Evolutionary conservation across 2,888 invertebrate species (phyloP), one percentile per base, ranked within the genome.

Genomic region (Crematogaster levior): DNA sequence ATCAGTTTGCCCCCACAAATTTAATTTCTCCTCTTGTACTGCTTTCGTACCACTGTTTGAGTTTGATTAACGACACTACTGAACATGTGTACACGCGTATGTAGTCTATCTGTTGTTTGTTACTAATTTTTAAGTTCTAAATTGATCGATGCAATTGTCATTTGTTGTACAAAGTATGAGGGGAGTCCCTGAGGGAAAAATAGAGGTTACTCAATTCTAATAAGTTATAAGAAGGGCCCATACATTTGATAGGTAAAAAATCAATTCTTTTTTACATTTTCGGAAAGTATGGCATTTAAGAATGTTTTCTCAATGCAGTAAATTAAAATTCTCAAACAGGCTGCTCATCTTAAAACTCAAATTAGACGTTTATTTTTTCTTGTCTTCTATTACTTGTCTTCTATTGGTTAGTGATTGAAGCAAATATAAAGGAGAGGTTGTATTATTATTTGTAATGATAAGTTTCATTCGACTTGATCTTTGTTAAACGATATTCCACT

Each of bases 261-360:
- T n/a, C 12, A 60, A 18, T 34, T 58, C 24, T 58, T 60, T 34
- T 60, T 60, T 37, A 60, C 34, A 60, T 60, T 37, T 60, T 58
- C 18, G 5, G 5, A 60, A 60, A 34, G n/a, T 60, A n/a, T 60
- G 3, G 27, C 18, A 1, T 60, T 60, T 34, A n/a, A 5, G n/a
- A n/a, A 37, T n/a, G n/a, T n/a, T n/a, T 34, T 60, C 1, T 12
- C 5, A 60, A 34, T 34, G 1, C 34, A 34, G n/a, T n/a, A 37
- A 34, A 10, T 60, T 37, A 60, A 30, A 10, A n/a, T 37, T 60
- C 5, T 34, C 7, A 60, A 12, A 34, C n/a, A 34, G n/a, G 6
- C n/a, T 34, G 0, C 6, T 60, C 10, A 10, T 30, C 7, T 30
- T 60, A 4, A n/a, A n/a, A n/a, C 12, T 60, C 37, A 60, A 34